A percentile compares a stretch with the other conserved stretches of the same genome.
phyloP scores from a whole-genome alignment of 92 coral and sea anemone species.

The Plumapathes pennacea region DNA sequence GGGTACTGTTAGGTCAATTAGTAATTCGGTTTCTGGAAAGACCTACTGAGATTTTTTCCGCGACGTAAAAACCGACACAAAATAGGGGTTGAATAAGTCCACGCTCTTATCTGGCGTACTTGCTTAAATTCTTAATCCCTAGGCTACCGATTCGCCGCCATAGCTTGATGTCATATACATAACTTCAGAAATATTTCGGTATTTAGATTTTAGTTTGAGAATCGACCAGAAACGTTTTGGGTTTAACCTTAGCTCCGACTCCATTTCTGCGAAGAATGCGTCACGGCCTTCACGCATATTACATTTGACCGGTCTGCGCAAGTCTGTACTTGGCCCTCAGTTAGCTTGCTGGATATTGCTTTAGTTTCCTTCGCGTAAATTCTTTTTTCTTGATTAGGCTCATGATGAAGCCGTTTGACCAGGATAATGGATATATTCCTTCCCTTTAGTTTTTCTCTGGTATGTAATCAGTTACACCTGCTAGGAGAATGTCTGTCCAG shows the following conservation, averaged over 20 bases:
- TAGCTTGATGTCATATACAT: conserved; percentile 24
- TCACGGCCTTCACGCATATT: conserved; percentile 38
- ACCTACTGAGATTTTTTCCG: no score
- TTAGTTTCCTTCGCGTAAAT: conserved; percentile 19
- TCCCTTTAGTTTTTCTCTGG: conserved; percentile 37
- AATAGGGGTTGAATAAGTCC: conserved; percentile 5
- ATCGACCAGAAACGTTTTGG: conserved; percentile 55
- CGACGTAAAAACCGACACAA: conserved; percentile 9
- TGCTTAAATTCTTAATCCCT: neutral
- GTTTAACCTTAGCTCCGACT: conserved; percentile 25
- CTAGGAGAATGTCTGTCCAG: conserved; percentile 35
- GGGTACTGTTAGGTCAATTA: no score
- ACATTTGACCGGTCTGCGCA: conserved; percentile 34
- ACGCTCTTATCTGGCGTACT: neutral
- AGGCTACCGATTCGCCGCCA: conserved; percentile 1
- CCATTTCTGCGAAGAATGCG: conserved; percentile 22
- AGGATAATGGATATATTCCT: conserved; percentile 21
- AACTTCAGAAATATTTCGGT: conserved; percentile 14
- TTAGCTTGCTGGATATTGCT: conserved; percentile 9
- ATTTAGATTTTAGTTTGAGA: conserved; percentile 27
- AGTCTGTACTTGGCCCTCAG: conserved; percentile 22
- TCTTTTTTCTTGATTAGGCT: conserved; percentile 23
- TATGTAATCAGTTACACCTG: conserved; percentile 33
- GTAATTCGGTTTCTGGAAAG: no score
- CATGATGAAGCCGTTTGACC: conserved; percentile 25